A percentile compares a stretch with the other conserved stretches of the same genome.
Conservation (phyloP, 2,797 vertebrate species). For the Galagoides demidoff region DNA sequence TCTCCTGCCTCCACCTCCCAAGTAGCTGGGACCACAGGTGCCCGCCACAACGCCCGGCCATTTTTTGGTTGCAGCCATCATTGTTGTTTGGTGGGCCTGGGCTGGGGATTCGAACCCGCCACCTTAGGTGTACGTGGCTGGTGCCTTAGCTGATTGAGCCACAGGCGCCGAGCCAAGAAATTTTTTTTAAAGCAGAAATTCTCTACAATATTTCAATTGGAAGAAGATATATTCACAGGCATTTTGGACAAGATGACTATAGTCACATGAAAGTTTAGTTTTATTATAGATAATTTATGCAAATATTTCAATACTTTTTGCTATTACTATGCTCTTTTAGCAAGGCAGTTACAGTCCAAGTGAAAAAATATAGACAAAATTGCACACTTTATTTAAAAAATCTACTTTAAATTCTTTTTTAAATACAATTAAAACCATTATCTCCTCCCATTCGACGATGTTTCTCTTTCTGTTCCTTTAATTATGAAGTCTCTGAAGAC, state of each 20-base stretch:
- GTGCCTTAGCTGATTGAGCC: no score
- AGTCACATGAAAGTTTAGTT: constrained; percentile 47
- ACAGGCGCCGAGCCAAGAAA: no score
- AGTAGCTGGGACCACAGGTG: no score
- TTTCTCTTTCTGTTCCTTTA: constrained; percentile 4
- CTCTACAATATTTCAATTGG: not conserved
- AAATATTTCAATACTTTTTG: constrained; percentile 46
- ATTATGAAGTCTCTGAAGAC: not conserved
- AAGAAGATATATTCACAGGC: not conserved
- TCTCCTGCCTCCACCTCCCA: no score
- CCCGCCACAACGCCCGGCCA: no score
- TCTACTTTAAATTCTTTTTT: constrained; percentile 43
- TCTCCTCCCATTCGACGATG: not conserved
- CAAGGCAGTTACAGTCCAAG: constrained; percentile 36
- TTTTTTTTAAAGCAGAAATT: not conserved
- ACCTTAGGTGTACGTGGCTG: no score
- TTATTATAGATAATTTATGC: constrained; percentile 64
- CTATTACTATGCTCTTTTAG: constrained; percentile 46
- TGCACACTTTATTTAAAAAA: constrained; percentile 38
- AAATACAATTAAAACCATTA: not conserved
- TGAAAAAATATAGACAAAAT: constrained; percentile 62
- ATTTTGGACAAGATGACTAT: constrained; percentile 21
- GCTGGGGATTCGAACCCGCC: no score
- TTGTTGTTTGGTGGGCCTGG: no score
- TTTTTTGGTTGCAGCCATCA: no score